Base-by-base conservation (phyloP, 2,888 invertebrate genomes). In the Pelosia muscerda region DNA sequence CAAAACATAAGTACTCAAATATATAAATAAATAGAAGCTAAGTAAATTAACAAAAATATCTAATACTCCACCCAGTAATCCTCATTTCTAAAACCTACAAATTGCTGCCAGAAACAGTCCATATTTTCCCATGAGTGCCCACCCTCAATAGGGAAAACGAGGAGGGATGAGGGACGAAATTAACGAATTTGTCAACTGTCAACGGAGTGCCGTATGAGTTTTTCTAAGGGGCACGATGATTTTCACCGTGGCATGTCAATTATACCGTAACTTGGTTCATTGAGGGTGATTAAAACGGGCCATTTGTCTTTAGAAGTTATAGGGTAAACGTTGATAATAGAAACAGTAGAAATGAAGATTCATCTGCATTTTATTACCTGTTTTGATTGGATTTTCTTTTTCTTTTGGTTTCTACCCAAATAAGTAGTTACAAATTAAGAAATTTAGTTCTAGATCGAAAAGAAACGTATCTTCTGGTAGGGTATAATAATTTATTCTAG, bases 101-200 rank as follows among this genome's bases (percentile, higher is more conserved):
- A 79, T 79, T 78, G 78, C 79, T 78, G 78, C 74, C 82, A 81
- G 78, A 81, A 83, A 81, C 84, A 85, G 81, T 76, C 80, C 77
- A 82, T 82, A 85, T 86, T 84, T 85, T 84, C 86, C 83, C 84
- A 81, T 82, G 84, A 80, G 81, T 63, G 65, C 73, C 74, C 69
- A 70, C 76, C 77, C 77, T 75, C 72, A 65, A 34, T 60, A 60
- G 63, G 49, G n/a, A 42, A 49, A 42, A 28, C 56, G 57, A 56
- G 28, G 76, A 73, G 71, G 71, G 79, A 83, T 84, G 82, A 76
- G 74, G 82, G 83, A 76, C 67, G 86, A 88, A 89, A 94, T 94
- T 93, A 93, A 92, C 93, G 92, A 93, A 94, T 94, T 94, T 94
- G 93, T 94, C 94, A 94, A 92, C 87, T 92, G 94, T 94, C 94